Evolutionary conservation across 2,888 invertebrate genomes (phyloP).

Genomic region (Amphiduros pacificus): DNA sequence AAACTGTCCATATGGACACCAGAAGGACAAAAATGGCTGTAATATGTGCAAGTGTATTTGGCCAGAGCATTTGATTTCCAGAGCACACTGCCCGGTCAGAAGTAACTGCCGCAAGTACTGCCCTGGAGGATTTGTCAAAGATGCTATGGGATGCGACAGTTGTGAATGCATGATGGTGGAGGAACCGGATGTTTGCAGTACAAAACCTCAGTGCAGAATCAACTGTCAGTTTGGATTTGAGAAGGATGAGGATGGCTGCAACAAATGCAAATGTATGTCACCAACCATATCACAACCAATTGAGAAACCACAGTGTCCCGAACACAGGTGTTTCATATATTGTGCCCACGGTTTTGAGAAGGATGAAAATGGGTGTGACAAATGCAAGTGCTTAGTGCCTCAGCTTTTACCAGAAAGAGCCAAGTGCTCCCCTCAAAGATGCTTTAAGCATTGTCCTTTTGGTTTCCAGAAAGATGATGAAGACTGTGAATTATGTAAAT

Average conservation of each 20-base stretch:
- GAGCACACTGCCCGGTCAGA: too few relatives aligned
- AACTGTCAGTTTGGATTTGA: conserved; percentile 25
- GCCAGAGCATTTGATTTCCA: too few relatives aligned
- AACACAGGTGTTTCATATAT: neutral
- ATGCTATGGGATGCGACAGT: neutral
- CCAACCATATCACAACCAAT: neutral
- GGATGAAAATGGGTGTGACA: conserved; percentile 5
- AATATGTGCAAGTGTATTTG: too few relatives aligned
- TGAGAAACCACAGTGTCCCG: neutral
- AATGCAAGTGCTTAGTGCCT: neutral
- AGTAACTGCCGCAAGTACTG: too few relatives aligned
- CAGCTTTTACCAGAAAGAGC: neutral
- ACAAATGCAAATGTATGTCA: conserved; percentile 19
- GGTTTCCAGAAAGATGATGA: conserved; percentile 15
- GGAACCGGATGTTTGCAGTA: neutral
- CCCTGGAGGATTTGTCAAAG: conserved; percentile 1
- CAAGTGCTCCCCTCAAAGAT: conserved; percentile 2
- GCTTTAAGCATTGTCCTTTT: conserved; percentile 8
- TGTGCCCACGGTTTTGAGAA: conserved; percentile 15
- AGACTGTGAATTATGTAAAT: conserved; percentile 13
- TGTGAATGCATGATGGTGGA: conserved; percentile 1
- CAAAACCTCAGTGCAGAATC: conserved; percentile 21
- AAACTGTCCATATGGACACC: too few relatives aligned
- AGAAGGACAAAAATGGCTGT: too few relatives aligned
- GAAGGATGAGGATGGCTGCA: conserved; percentile 22